phyloP scores from a whole-genome alignment of 1,140 invertebrate genomes.

The Heterodera schachtii region DNA sequence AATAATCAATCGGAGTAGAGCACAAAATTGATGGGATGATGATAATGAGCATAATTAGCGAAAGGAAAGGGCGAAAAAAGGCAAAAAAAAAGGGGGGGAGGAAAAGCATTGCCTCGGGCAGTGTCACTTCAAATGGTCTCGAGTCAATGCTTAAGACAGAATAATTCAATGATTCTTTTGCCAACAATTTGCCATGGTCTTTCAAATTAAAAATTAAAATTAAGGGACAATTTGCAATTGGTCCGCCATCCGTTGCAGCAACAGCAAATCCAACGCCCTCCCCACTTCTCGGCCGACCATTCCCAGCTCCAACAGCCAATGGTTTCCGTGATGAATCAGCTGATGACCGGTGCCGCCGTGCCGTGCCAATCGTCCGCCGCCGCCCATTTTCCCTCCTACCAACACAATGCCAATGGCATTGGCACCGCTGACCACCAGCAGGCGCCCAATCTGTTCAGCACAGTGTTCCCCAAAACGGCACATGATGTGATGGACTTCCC shows the following conservation, averaged over 20 bases:
- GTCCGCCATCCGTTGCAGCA: background rate
- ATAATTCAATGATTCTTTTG: too few species aligned
- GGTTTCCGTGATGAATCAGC: background rate
- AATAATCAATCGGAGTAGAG: background rate
- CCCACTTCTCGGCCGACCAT: background rate
- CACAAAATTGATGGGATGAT: too few species aligned
- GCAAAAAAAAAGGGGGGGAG: background rate
- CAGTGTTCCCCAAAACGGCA: background rate
- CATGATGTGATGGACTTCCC: background rate
- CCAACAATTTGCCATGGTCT: too few species aligned
- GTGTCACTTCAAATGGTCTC: too few species aligned
- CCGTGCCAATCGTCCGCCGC: background rate
- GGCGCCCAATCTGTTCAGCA: background rate
- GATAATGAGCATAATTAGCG: background rate
- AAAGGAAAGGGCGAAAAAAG: background rate
- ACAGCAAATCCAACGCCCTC: too few species aligned
- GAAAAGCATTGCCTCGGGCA: too few species aligned
- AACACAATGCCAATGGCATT: background rate
- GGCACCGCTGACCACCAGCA: background rate
- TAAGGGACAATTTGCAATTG: background rate
- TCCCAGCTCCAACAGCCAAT: background rate
- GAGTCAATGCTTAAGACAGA: too few species aligned
- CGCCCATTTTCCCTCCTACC: background rate
- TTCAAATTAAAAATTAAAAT: background rate
- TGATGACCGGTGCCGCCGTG: background rate